Percentiles rank a stretch among this genome's conserved stretches.
Conservation (phyloP, 2,797 vertebrate species). For the Gymnopithys bicolor region DNA sequence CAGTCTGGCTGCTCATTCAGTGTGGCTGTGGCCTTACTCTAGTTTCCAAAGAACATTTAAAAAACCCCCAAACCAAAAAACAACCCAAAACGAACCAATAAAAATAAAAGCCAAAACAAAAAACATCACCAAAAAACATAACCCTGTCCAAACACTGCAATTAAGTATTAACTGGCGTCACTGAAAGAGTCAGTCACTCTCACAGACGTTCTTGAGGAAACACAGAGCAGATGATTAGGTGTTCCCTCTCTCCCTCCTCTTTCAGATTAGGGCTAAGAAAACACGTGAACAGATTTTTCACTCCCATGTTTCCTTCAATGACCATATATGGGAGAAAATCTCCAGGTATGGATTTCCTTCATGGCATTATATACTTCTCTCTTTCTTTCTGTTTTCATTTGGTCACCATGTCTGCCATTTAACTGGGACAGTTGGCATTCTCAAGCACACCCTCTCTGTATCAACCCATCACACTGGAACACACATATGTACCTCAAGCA, state of each 20-base stretch:
- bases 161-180: slow-evolving; percentile 11
- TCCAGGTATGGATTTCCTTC: not conserved
- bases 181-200: not conserved
- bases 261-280: not conserved
- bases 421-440: not conserved
- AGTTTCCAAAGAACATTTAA: not conserved
- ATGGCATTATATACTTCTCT: not conserved
- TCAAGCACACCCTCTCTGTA: not conserved
- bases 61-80: no score
- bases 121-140: not conserved
- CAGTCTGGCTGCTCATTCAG: not conserved
- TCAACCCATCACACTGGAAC: not conserved
- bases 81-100: not conserved
- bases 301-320: not conserved
- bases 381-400: not conserved
- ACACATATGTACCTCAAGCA: not conserved
- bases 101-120: not conserved
- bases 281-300: not conserved
- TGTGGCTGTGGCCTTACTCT: not conserved
- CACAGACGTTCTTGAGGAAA: not conserved
- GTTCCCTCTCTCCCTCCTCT: not conserved
- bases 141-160: not conserved
- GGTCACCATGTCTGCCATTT: not conserved
- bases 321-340: rapidly evolving
- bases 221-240: not conserved